phyloP scores from a whole-genome alignment of 2,888 invertebrate genomes.

The Epirrita christyi region DNA sequence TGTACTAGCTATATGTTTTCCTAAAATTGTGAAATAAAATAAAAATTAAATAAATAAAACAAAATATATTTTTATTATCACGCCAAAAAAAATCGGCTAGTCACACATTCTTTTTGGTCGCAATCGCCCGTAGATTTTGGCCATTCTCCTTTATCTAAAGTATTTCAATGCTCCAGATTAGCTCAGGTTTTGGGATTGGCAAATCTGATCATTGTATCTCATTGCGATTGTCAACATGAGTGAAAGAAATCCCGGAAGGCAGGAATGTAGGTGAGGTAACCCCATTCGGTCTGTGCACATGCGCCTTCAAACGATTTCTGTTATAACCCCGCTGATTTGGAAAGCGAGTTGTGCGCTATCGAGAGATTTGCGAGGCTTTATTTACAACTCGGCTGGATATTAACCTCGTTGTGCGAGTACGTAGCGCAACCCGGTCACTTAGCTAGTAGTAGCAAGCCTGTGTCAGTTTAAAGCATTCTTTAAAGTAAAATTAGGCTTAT shows the following conservation, averaged over 20 bases:
- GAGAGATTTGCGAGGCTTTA: slow-evolving; percentile 58
- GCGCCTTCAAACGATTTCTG: slow-evolving; percentile 76
- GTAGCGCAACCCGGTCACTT: slow-evolving; percentile 78
- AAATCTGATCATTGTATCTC: slow-evolving; percentile 62
- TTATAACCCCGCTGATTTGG: slow-evolving; percentile 65
- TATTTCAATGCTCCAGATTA: no score
- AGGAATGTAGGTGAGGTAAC: slow-evolving; percentile 80
- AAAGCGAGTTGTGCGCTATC: slow-evolving; percentile 51
- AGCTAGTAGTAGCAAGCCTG: slow-evolving; percentile 51
- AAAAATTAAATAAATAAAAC: no score
- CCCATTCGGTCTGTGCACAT: slow-evolving; percentile 76
- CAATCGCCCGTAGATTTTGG: no score
- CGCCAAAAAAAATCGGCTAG: no score
- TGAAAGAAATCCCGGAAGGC: slow-evolving; percentile 81
- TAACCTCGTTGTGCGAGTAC: slow-evolving; percentile 74
- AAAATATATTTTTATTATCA: no score
- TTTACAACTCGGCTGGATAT: slow-evolving; percentile 65
- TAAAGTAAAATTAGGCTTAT: slow-evolving; percentile 11
- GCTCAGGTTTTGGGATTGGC: slow-evolving; percentile 48
- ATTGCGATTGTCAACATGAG: slow-evolving; percentile 70
- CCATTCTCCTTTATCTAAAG: no score
- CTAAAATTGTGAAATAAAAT: no score
- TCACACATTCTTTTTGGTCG: no score
- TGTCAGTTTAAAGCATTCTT: slow-evolving; percentile 11
- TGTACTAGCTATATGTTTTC: no score